phyloP scores from a whole-genome alignment of 2,888 invertebrate genomes.

The Autographa gamma region DNA sequence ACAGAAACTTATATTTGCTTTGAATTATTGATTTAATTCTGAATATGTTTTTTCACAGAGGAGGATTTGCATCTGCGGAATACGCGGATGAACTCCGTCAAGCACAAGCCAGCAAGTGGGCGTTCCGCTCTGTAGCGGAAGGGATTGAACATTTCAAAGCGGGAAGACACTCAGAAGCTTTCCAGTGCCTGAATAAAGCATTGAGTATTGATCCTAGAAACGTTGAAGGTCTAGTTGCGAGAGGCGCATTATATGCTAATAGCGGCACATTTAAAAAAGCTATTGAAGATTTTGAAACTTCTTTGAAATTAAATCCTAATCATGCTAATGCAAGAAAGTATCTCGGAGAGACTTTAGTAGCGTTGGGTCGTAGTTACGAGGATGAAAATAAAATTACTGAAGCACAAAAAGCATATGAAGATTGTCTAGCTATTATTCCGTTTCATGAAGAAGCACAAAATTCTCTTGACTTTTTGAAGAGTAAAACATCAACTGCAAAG shows the following conservation, averaged over 20 bases:
- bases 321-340: slow-evolving; percentile 98
- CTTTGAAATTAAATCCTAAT: slow-evolving; percentile 95
- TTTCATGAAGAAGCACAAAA: slow-evolving; percentile 96
- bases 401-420: slow-evolving; percentile 95
- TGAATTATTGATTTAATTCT: background rate
- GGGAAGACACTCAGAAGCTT: slow-evolving; percentile 97
- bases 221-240: slow-evolving; percentile 97
- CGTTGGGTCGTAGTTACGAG: slow-evolving; percentile 95
- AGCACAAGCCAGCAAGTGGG: slow-evolving; percentile 97
- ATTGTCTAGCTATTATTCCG: slow-evolving; percentile 94
- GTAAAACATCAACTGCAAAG: slow-evolving; percentile 89
- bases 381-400: slow-evolving; percentile 96
- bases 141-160: slow-evolving; percentile 98
- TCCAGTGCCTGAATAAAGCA: slow-evolving; percentile 97
- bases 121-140: slow-evolving; percentile 97
- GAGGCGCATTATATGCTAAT: slow-evolving; percentile 97
- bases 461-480: slow-evolving; percentile 94
- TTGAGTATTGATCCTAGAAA: slow-evolving; percentile 97
- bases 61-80: slow-evolving; percentile 93
- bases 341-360: slow-evolving; percentile 97
- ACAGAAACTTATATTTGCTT: background rate
- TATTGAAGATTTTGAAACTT: slow-evolving; percentile 97
- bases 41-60: slow-evolving; percentile 80
- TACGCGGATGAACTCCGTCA: slow-evolving; percentile 95
- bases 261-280: slow-evolving; percentile 98